Evolutionary conservation across 2,888 invertebrate genomes (phyloP), one percentile per base, ranked within the genome.

Genomic region (Drosophila melanosoma): DNA sequence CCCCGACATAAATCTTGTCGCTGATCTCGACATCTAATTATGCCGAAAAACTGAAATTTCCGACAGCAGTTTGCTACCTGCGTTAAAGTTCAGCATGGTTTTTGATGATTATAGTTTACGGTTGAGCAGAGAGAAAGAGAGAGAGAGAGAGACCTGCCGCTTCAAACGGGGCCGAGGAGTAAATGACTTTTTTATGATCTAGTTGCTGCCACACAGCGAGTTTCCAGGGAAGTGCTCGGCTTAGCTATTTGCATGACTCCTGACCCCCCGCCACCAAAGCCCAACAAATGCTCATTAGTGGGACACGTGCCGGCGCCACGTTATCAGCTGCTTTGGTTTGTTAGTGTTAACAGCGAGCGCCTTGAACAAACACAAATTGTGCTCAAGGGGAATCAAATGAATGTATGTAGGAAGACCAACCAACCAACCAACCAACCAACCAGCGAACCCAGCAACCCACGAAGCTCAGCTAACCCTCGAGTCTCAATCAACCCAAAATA

Each of bases 251-350:
- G 77, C 79, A 81, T 73, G 56, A 58, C 65, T 33, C 17, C 59
- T 56, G 58, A 26, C n/a, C 48, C 52, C 52, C 20, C 20, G 11
- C 3, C 26, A 20, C 32, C 20, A 11, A 20, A 5, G 38, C 52
- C 33, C 51, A 70, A 81, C 82, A 82, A 81, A 81, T 65, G 66
- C 83, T 82, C 83, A 82, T 82, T 81, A 82, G 81, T 68, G 76
- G 69, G 73, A 68, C 81, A 82, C 81, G 83, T 82, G 83, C 66
- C 81, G 66, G 57, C 69, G 83, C 66, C 71, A 68, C 74, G 61
- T 76, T 76, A 75, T 75, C 83, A 69, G 69, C 49, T 64, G 58
- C 54, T 36, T 49, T 52, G 68, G 51, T 53, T 49, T 64, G 60
- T 59, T 68, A 61, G 78, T 73, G 81, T 69, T 69, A 75, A 74